Conservation (phyloP, 1,140 invertebrate genomes). For the Papilio glaucus region DNA sequence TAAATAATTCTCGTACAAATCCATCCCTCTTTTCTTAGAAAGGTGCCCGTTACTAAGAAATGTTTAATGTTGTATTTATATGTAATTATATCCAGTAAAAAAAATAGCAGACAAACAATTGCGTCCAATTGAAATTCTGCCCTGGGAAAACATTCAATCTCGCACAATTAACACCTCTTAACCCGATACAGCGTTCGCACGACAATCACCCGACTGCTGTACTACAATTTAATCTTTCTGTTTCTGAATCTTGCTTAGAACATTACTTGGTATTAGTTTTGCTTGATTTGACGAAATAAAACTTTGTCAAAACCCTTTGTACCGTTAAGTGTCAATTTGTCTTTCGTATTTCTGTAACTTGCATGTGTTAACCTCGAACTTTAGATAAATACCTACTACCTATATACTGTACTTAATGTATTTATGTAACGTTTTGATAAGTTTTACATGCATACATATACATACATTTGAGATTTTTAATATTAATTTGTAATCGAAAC, state of each 20-base stretch:
- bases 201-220: conserved; percentile 62
- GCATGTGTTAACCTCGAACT: too few relatives aligned
- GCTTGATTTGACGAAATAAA: background rate
- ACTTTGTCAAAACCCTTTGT: background rate
- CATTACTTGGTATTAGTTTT: background rate
- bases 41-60: background rate
- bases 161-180: conserved; percentile 84
- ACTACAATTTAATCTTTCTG: conserved; percentile 57
- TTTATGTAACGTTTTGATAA: too few relatives aligned
- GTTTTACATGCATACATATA: too few relatives aligned
- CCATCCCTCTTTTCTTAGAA: background rate
- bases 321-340: too few relatives aligned
- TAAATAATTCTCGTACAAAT: too few relatives aligned
- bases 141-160: conserved; percentile 84
- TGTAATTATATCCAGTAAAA: conserved; percentile 51
- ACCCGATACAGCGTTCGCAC: conserved; percentile 79
- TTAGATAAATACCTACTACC: too few relatives aligned
- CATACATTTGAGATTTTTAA: too few relatives aligned
- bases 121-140: conserved; percentile 81
- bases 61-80: conserved; percentile 6
- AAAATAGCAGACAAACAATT: conserved; percentile 74
- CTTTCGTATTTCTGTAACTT: too few relatives aligned
- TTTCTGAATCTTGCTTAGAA: conserved; percentile 28
- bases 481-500: too few relatives aligned
- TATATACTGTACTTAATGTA: too few relatives aligned